phyloP scores from a whole-genome alignment of 2,797 vertebrate genomes.

The Parambassis ranga region DNA sequence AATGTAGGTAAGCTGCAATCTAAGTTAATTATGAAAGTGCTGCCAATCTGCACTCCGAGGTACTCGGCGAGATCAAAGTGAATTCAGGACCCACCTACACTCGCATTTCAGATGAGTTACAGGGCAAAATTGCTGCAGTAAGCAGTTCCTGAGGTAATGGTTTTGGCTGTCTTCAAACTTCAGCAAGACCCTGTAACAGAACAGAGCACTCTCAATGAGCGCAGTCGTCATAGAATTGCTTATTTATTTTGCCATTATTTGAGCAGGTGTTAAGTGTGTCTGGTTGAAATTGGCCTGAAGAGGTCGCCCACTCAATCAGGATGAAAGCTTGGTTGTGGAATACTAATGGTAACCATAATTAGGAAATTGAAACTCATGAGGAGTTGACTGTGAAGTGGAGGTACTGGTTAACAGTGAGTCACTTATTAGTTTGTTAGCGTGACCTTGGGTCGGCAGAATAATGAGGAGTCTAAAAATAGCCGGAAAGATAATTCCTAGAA shows the following conservation, averaged over 20 bases:
- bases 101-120: constrained; percentile 6
- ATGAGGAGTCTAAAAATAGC: constrained; percentile 56
- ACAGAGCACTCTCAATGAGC: too few species aligned
- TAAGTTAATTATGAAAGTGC: constrained; percentile 46
- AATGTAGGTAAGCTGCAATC: constrained; percentile 8
- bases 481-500: constrained; percentile 39
- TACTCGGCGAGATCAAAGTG: constrained; percentile 55
- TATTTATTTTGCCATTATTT: too few species aligned
- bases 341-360: constrained; percentile 56
- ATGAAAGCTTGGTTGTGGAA: constrained; percentile 45
- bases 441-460: constrained; percentile 57
- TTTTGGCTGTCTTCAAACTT: background rate
- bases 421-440: constrained; percentile 56
- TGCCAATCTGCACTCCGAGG: constrained; percentile 26
- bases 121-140: constrained; percentile 26
- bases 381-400: constrained; percentile 64
- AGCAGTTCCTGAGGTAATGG: constrained; percentile 17
- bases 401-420: constrained; percentile 49
- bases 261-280: constrained; percentile 73
- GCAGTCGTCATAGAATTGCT: too few species aligned
- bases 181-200: too few species aligned
- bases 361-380: constrained; percentile 39
- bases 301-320: constrained; percentile 18
- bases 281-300: constrained; percentile 51
- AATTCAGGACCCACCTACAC: constrained; percentile 41